Evolutionary conservation across 2,113 vertebrate genomes (phyloP), one percentile per base, ranked within the genome.

Genomic region (Hyaena hyaena): DNA sequence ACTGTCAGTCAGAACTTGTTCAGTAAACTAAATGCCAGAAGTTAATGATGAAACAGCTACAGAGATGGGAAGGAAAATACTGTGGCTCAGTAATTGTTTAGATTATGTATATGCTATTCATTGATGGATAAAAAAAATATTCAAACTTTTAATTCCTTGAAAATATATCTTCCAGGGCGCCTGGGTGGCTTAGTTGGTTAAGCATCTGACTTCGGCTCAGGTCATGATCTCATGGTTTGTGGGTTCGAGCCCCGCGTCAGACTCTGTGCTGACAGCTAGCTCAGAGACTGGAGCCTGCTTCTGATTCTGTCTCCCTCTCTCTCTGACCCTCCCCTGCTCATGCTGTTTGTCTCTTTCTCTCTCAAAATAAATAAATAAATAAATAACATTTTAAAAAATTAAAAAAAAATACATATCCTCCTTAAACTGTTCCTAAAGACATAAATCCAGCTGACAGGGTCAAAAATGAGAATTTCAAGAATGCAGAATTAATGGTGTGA

Each of bases 391-490:
- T 39, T 39, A 3, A 39, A 39, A 39, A 39, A 39, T 39, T 39
- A 39, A 63, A 61, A 39, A 39, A 69, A 80, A 92, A 19, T 9
- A 61, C 71, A 68, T 4, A 53, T 81, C 66, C 86, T 79, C 4
- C 19, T 73, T 88, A 88, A 94, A 80, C 31, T 73, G 7, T 85
- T 89, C 43, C 33, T 73, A 48, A 92, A 85, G 21, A 58, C 53
- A 79, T 71, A 88, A 73, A 84, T 80, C 16, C 21, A 88, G 8
- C 21, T 85, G 48, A 88, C 4, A 92, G n/a, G 33, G 1, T 84
- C 16, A 84, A 95, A 82, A 96, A 79, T 92, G 63, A 93, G 33
- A 50, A 48, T 95, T 93, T 74, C 26, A 88, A 93, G 8, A 93
- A 83, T 53, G 45, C 12, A 73, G 33, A 96, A 69, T 61, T 81